phyloP scores from a whole-genome alignment of 2,113 vertebrate genomes.

The Gorsachius goisagi region DNA sequence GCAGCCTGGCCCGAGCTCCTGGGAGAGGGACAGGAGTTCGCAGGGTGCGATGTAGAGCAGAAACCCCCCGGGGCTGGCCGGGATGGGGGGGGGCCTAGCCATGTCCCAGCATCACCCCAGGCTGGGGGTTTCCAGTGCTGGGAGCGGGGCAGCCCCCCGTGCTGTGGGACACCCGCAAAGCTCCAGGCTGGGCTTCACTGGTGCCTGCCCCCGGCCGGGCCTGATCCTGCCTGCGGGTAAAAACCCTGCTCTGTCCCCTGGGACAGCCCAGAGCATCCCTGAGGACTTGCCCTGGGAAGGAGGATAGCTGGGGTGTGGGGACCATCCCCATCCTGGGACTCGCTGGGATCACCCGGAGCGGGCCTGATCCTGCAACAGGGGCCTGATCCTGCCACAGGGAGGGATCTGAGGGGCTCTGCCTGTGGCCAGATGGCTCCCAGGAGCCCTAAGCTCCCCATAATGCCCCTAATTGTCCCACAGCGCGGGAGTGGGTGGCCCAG shows the following conservation, averaged over 20 bases:
- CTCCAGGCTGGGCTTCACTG: neutral
- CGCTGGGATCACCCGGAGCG: neutral
- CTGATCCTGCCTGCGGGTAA: neutral
- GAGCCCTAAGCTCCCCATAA: slow-evolving; percentile 32
- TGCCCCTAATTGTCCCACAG: slow-evolving; percentile 48
- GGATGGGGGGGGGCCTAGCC: neutral
- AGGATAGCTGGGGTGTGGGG: neutral
- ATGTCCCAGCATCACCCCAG: neutral
- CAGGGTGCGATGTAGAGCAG: neutral
- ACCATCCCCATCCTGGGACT: neutral
- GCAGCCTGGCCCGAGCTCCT: neutral
- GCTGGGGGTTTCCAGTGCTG: neutral
- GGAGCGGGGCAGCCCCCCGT: neutral
- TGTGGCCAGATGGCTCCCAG: neutral
- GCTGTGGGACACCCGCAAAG: neutral
- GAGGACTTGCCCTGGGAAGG: neutral
- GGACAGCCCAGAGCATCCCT: neutral
- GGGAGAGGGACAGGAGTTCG: neutral
- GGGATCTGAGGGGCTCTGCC: neutral
- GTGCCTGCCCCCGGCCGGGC: neutral
- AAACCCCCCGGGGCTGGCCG: neutral
- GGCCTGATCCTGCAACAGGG: neutral
- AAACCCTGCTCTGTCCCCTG: neutral
- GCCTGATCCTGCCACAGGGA: neutral
- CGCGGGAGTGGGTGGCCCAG: neutral